Base-by-base conservation (phyloP, 2,797 vertebrate species). In the Sebastes itinus region DNA sequence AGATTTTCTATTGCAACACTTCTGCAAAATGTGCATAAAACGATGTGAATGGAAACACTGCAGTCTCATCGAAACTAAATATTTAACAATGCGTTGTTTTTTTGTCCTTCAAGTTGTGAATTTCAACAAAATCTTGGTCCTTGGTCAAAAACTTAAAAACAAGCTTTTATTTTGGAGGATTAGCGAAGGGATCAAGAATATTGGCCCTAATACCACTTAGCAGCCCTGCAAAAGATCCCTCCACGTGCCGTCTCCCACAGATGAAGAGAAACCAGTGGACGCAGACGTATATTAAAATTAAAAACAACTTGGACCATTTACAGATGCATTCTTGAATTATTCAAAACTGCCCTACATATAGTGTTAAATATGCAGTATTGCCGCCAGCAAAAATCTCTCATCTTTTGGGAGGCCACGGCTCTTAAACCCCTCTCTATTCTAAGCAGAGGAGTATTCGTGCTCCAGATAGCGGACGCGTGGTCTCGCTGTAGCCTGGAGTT, bases 281-380 rank as follows among this genome's bases (percentile, higher is more conserved):
- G 77, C 10, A 42, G 83, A 91, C 46, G 22, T 75, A 69, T 84
- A 89, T 92, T 87, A 79, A 90, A 93, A 92, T 93, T 82, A 94
- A 92, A 92, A 88, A 80, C 84, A 93, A 92, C 88, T 78, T 80
- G 73, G 87, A 90, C 78, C 87, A 81, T 94, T 92, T 94, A 88
- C 91, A 94, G 88, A 93, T 92, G 81, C 83, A 82, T 70, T 73
- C 55, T 61, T 90, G 87, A 94, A 95, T 95, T 85, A 95, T 95
- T 95, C 83, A 89, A 89, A 92, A 74, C 66, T 85, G 89, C 81
- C 89, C 93, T 92, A 93, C 90, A 94, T 92, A 88, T 84, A 85
- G 75, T 88, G 81, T 93, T 90, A 91, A 93, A 94, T 92, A 92
- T 92, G 86, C 86, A 94, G 84, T 61, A 86, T 77, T 77, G 89